A percentile compares a stretch with the other conserved stretches of the same genome.
phyloP scores from a whole-genome alignment of 2,113 vertebrate species.

The Alexandromys fortis region DNA sequence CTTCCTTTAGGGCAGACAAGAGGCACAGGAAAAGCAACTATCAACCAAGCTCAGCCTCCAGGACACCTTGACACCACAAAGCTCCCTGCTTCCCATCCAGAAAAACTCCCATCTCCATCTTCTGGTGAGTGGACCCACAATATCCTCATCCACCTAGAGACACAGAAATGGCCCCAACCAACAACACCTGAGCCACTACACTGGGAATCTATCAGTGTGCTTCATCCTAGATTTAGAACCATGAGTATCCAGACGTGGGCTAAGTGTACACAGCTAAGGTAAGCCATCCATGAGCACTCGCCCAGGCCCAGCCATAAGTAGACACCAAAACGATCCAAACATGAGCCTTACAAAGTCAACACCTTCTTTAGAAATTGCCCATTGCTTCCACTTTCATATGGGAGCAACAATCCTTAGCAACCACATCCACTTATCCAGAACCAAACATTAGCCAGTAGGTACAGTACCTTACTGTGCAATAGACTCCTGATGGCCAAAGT shows the following conservation, averaged over 20 bases:
- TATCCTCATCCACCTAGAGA: neutral
- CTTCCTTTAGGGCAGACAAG: neutral
- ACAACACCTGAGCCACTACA: neutral
- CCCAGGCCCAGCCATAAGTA: neutral
- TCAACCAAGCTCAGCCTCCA: neutral
- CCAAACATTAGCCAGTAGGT: neutral
- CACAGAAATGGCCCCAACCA: neutral
- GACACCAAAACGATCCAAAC: neutral
- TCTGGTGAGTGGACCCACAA: neutral
- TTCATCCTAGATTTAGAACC: conserved; percentile 46
- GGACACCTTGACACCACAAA: neutral
- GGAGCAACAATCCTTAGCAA: conserved; percentile 29
- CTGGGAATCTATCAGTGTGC: neutral
- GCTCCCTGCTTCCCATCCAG: neutral
- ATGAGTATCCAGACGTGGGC: neutral
- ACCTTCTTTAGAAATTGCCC: neutral
- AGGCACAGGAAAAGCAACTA: conserved; percentile 1
- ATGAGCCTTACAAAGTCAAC: neutral
- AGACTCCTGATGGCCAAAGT: neutral
- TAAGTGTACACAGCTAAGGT: neutral
- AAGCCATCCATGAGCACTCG: neutral
- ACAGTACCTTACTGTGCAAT: neutral
- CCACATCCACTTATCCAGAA: neutral
- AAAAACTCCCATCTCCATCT: neutral
- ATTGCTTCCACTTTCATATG: neutral